Base-by-base conservation (phyloP, 2,797 vertebrate genomes). In the Pelochelys cantorii region DNA sequence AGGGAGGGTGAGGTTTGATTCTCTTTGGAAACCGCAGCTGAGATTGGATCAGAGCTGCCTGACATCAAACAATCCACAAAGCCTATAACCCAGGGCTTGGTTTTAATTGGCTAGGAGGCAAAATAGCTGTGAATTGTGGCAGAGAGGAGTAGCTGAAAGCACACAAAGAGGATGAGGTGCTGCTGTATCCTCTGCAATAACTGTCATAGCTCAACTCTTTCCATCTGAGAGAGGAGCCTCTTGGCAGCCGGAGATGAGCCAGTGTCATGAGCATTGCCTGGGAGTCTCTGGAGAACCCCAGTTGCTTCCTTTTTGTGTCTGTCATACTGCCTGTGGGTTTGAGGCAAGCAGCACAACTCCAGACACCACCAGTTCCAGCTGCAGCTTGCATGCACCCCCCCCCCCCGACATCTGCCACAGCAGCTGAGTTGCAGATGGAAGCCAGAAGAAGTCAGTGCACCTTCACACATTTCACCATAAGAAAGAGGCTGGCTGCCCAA, bases 161-260 rank as follows among this genome's bases (percentile, higher is more conserved):
- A 92, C 94, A 91, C 95, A 93, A 95, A 0, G 2, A 94, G 95
- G 90, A 78, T 56, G 87, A 90, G 94, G 87, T 89, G 92, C 85
- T 88, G 91, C 95, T 95, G 90, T 94, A 93, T 96, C 91, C 42
- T 1, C 90, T 96, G 91, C 93, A 83, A 71, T 88, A 92, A 94
- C 92, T 96, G 95, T 89, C 86, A 94, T 55, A 91, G 86, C 59
- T 94, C 95, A 85, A 93, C 90, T 93, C 87, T 86, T 93, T 56
- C 92, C 83, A 48, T 93, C 93, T 95, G 95, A 96, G 95, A 97
- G 91, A 90, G 96, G 86, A 91, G 82, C 91, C 93, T 82, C 90
- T 93, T 93, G 95, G 95, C 95, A 93, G 95, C 88, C 89, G 85
- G 90, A 89, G 85, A 95, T 96, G 96, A 97, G 86, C 95, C 96